These are phyloP conservation scores for Arvicanthis niloticus DNA, from an alignment of 2,113 vertebrate species.

Conservation along the genomic window DNA sequence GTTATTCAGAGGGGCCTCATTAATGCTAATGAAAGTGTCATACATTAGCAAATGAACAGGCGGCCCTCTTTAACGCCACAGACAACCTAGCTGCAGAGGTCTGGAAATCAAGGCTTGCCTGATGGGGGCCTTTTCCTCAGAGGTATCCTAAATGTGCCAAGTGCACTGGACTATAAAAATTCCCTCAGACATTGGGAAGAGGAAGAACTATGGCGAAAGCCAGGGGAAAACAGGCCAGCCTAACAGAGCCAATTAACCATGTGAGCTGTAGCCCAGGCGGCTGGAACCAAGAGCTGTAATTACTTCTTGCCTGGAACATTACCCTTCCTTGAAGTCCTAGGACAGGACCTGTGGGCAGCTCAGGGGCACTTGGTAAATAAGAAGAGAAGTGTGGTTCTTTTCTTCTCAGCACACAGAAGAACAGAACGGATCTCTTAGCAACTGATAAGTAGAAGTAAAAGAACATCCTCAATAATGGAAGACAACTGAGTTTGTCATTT, in stretches of 20 bases:
- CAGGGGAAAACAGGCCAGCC: background rate
- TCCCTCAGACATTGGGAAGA: background rate
- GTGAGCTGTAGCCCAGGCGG: conserved; percentile 21
- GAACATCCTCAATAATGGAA: conserved; percentile 17
- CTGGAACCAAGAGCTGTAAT: conserved; percentile 67
- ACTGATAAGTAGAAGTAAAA: background rate
- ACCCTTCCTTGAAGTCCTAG: conserved; percentile 47
- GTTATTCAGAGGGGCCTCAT: conserved; percentile 50
- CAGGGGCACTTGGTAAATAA: background rate
- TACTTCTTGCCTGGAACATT: conserved; percentile 70
- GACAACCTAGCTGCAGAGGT: background rate
- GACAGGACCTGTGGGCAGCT: background rate
- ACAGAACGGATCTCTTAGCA: background rate
- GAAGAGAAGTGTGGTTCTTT: background rate
- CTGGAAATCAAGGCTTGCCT: conserved; percentile 45
- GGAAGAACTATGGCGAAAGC: conserved; percentile 44
- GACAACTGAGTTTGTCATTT: background rate
- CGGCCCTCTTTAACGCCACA: background rate
- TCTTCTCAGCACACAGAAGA: background rate
- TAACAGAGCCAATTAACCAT: conserved; percentile 34
- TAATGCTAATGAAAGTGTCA: conserved; percentile 60
- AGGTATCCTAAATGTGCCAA: conserved; percentile 6
- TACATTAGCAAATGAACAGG: conserved; percentile 50
- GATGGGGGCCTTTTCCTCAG: background rate
- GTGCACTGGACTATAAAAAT: conserved; percentile 45